These are phyloP conservation scores for Perca flavescens DNA, from an alignment of 2,113 vertebrate genomes.

Conservation along the genomic window DNA sequence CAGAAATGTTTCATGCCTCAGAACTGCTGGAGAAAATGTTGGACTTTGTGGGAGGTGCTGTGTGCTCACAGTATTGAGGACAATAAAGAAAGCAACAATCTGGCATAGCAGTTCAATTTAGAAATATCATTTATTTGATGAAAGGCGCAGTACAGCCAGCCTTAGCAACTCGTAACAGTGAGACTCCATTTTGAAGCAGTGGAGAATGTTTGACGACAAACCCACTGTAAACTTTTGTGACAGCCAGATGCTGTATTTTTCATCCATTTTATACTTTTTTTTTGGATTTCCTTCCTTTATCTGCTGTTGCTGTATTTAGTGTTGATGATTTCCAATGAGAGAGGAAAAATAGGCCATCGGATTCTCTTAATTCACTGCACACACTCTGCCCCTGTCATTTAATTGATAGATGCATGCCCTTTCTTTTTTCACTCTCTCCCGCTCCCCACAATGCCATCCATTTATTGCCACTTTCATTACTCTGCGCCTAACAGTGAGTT, in stretches of 20 bases:
- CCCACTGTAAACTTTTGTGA: constrained; percentile 59
- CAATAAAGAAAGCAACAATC: constrained; percentile 65
- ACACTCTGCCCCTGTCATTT: constrained; percentile 67
- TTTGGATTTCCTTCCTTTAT: constrained; percentile 73
- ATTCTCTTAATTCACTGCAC: constrained; percentile 72
- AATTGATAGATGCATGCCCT: constrained; percentile 70
- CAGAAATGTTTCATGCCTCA: constrained; percentile 66
- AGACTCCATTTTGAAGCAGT: constrained; percentile 50
- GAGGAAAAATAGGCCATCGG: constrained; percentile 65
- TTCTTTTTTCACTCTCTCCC: constrained; percentile 10
- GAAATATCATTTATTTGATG: constrained; percentile 62
- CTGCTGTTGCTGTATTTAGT: constrained; percentile 73
- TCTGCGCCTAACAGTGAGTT: constrained; percentile 52
- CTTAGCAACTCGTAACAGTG: constrained; percentile 28
- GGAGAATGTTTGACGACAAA: constrained; percentile 49
- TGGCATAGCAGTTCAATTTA: constrained; percentile 65
- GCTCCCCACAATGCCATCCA: constrained; percentile 59
- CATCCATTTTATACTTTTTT: constrained; percentile 66
- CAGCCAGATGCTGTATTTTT: constrained; percentile 66
- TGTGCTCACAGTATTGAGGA: constrained; percentile 44
- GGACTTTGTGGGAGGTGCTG: constrained; percentile 63
- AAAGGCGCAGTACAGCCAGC: constrained; percentile 44
- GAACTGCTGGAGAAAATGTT: constrained; percentile 63
- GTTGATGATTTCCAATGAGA: constrained; percentile 76
- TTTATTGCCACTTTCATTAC: constrained; percentile 73